Evolutionary conservation across 1,140 invertebrate species (phyloP).

Genomic region (Tachypleus tridentatus): DNA sequence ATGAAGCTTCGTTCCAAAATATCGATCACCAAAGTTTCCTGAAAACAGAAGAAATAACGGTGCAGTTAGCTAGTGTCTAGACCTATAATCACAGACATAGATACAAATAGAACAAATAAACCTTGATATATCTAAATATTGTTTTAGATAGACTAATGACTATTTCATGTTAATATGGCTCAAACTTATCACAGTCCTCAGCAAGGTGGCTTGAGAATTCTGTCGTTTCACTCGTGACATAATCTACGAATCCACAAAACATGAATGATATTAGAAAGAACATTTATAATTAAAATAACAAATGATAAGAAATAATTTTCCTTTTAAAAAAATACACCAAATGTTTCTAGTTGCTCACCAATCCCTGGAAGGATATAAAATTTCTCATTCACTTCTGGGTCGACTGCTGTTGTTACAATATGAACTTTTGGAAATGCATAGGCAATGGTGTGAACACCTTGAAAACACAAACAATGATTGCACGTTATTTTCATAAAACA

Average conservation of each 20-base stretch:
- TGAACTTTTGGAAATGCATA: slow-evolving; percentile 96
- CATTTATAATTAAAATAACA: background rate
- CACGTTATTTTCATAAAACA: no score
- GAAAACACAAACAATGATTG: slow-evolving; percentile 10
- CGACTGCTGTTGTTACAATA: slow-evolving; percentile 90
- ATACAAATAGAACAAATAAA: background rate
- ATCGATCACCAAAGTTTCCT: slow-evolving; percentile 94
- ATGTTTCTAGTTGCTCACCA: slow-evolving; percentile 34
- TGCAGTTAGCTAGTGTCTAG: background rate
- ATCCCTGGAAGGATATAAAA: slow-evolving; percentile 97
- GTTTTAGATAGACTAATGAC: no score
- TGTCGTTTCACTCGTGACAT: no score
- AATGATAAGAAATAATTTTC: slow-evolving; percentile 3
- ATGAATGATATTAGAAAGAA: no score
- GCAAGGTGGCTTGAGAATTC: no score
- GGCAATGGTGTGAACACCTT: slow-evolving; percentile 91
- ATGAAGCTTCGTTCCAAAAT: slow-evolving; percentile 73
- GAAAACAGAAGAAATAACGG: slow-evolving; percentile 16
- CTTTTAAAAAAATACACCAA: background rate
- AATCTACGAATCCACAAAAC: no score
- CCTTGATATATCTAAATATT: no score
- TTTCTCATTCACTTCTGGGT: slow-evolving; percentile 94
- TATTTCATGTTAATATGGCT: no score
- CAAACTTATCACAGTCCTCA: no score
- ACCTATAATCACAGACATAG: background rate